Evolutionary conservation across 2,113 vertebrate species (phyloP), one percentile per base, ranked within the genome.

Genomic region (Cairina moschata): DNA sequence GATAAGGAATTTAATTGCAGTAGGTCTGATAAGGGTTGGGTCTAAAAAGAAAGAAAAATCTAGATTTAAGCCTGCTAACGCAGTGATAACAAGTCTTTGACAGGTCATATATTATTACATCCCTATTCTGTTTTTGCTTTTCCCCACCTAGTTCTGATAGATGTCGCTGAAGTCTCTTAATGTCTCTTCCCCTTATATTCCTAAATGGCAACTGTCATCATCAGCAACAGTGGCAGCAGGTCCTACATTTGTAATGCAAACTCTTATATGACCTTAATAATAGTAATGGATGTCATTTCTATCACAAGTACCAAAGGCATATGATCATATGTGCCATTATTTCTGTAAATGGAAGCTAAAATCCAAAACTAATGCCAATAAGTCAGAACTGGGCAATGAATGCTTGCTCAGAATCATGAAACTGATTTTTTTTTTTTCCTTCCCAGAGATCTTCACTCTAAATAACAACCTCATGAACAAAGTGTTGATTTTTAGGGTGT

Each of bases 401-500:
- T 40, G 9, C 11, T 59, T 93, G n/a, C 40, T 93, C 36, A 91
- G 40, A 91, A 87, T 16, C 42, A 62, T 22, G 17, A 78, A 91
- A 66, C 21, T 8, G 34, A 38, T 8, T 66, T 36, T 38, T 36
- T 34, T 62, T 36, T 40, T 38, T 25, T 92, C 68, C 63, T 6
- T 46, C 8, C 46, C 21, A 9, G 21, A 58, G 15, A 52, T 79
- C 36, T 82, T 88, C 78, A 85, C 62, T 88, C 83, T 84, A 88
- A 93, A 96, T 94, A 96, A 81, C 80, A 79, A 44, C n/a, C 28
- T 85, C 67, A 79, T 71, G n/a, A 66, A 93, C 32, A 87, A 88
- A 94, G 52, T 66, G 74, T 25, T 96, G 92, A 95, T 92, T 94
- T 95, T 59, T 26, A 50, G 50, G 92, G 89, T 95, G 95, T 96